phyloP scores from a whole-genome alignment of 1,140 invertebrate species.

The Drepana arcuata region DNA sequence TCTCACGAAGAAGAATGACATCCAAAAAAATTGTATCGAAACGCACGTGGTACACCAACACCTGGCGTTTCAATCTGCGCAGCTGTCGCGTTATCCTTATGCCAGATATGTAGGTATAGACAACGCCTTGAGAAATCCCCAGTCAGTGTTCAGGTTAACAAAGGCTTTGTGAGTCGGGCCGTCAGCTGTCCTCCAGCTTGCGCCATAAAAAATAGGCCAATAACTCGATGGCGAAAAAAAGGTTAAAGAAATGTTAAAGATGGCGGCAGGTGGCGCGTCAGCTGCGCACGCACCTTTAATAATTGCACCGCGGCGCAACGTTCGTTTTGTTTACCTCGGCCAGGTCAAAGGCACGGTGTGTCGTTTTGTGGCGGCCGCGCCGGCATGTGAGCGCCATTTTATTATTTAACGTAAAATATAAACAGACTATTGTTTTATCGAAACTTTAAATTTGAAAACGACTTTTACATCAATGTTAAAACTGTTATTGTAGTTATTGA shows the following conservation, averaged over 20 bases:
- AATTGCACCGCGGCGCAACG: neutral
- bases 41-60: conserved; percentile 39
- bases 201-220: conserved; percentile 68
- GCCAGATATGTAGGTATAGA: too few species aligned
- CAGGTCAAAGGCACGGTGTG: conserved; percentile 17
- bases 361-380: conserved; percentile 11
- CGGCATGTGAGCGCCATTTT: conserved; percentile 8
- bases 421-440: too few species aligned
- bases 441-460: too few species aligned
- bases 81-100: conserved; percentile 41
- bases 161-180: conserved; percentile 34
- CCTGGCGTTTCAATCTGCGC: conserved; percentile 41
- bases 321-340: conserved; percentile 1
- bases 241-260: conserved; percentile 61
- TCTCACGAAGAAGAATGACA: too few species aligned
- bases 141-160: conserved; percentile 10
- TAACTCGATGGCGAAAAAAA: conserved; percentile 59
- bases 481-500: too few species aligned
- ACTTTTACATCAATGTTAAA: too few species aligned
- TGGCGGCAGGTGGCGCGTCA: conserved; percentile 61
- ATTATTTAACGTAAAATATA: too few species aligned
- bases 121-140: conserved; percentile 23
- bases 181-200: conserved; percentile 62
- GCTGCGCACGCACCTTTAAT: conserved; percentile 59
- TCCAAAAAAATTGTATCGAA: too few species aligned